These are phyloP conservation scores for Triops longicaudatus DNA, from an alignment of 1,140 invertebrate genomes.

Conservation along the genomic window DNA sequence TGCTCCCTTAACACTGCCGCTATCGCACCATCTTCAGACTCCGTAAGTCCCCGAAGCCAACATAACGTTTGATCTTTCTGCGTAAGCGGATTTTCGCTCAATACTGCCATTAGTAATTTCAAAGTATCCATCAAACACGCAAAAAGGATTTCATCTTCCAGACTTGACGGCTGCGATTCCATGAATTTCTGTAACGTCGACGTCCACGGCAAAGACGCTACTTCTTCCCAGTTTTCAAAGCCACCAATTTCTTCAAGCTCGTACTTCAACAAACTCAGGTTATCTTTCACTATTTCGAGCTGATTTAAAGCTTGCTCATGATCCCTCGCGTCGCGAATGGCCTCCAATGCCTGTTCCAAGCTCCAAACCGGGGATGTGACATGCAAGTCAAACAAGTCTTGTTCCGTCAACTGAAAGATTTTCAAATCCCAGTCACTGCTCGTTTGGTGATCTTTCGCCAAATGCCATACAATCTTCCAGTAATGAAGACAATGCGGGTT, in stretches of 20 bases:
- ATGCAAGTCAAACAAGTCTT: background rate
- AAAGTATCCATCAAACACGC: background rate
- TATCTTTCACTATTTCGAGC: background rate
- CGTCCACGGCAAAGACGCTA: background rate
- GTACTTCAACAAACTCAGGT: background rate
- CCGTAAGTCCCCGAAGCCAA: background rate
- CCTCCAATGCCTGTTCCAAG: background rate
- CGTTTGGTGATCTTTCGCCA: background rate
- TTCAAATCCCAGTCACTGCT: background rate
- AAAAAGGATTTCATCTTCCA: background rate
- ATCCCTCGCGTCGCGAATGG: background rate
- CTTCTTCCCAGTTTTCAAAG: background rate
- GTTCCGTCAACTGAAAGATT: background rate
- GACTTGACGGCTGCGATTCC: background rate
- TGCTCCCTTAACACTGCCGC: background rate
- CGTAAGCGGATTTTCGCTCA: background rate
- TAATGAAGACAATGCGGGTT: background rate
- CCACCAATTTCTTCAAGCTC: background rate
- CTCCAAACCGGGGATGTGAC: background rate
- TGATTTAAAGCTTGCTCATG: background rate
- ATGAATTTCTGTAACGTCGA: background rate
- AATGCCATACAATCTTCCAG: slow-evolving; percentile 1
- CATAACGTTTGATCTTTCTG: background rate
- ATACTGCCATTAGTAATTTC: background rate
- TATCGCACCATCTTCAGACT: background rate